These are phyloP conservation scores for Arothron firmamentum DNA, from an alignment of 2,113 vertebrate genomes.

Conservation along the genomic window DNA sequence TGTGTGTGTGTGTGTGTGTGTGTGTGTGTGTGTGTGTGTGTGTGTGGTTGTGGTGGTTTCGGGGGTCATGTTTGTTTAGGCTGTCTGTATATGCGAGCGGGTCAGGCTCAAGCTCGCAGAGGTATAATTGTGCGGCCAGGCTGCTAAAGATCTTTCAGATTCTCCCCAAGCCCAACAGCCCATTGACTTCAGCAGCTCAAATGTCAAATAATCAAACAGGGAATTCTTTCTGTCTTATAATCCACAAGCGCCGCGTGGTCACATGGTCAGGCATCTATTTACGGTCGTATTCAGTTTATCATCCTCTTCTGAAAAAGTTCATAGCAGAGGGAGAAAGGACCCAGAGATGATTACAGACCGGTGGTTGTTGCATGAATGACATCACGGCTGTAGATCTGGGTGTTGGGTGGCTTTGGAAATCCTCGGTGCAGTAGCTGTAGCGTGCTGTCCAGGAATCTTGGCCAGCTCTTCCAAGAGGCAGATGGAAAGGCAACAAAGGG, in stretches of 20 bases:
- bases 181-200: slow-evolving; percentile 24
- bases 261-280: slow-evolving; percentile 40
- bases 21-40: slow-evolving; percentile 3
- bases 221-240: background rate
- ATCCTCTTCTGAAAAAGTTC: slow-evolving; percentile 39
- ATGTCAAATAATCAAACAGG: slow-evolving; percentile 20
- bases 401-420: slow-evolving; percentile 44
- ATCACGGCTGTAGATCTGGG: slow-evolving; percentile 56
- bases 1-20: slow-evolving; percentile 24
- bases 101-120: slow-evolving; percentile 15
- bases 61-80: slow-evolving; percentile 61
- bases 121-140: slow-evolving; percentile 52
- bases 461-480: slow-evolving; percentile 39
- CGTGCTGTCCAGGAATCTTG: slow-evolving; percentile 39
- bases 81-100: slow-evolving; percentile 35
- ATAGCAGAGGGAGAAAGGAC: slow-evolving; percentile 35
- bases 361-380: slow-evolving; percentile 52
- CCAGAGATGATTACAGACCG: slow-evolving; percentile 55
- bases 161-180: slow-evolving; percentile 6
- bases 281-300: slow-evolving; percentile 30
- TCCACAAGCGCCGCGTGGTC: background rate
- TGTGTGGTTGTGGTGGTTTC: slow-evolving; percentile 28
- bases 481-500: slow-evolving; percentile 22
- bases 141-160: slow-evolving; percentile 24
- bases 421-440: slow-evolving; percentile 38